Conservation (phyloP, 53 echinoderm and acorn worm species). For the Hippasteria phrygiana region DNA sequence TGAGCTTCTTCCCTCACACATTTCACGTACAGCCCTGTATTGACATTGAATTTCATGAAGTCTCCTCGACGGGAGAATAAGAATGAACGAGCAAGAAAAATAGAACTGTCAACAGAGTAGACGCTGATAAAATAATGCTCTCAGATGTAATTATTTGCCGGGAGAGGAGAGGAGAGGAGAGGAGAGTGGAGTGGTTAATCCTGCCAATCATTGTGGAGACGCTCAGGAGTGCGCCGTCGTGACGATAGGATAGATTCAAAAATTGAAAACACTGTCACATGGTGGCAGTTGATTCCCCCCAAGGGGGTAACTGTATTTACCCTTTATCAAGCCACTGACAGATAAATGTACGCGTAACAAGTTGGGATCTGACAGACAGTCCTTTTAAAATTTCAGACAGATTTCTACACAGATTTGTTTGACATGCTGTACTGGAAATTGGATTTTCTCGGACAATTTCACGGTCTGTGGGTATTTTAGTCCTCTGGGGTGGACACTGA, state of each 20-base stretch:
- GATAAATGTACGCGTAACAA: too few species aligned
- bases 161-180: neutral
- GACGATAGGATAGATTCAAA: neutral
- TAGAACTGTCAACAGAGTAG: neutral
- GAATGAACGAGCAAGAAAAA: neutral
- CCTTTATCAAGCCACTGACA: too few species aligned
- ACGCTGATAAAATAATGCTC: neutral
- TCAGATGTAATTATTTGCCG: slow-evolving; percentile 25
- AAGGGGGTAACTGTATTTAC: too few species aligned
- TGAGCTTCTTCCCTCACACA: slow-evolving; percentile 25
- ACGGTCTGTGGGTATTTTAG: neutral
- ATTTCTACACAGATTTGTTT: neutral
- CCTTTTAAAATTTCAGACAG: too few species aligned
- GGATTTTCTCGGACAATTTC: neutral
- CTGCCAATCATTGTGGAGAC: neutral
- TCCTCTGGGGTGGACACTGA: neutral
- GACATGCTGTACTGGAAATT: neutral
- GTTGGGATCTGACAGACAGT: too few species aligned
- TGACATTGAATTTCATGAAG: slow-evolving; percentile 28
- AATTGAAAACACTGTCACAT: too few species aligned
- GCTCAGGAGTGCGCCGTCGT: neutral
- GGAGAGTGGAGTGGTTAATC: neutral
- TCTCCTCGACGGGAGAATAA: neutral
- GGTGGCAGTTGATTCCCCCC: too few species aligned
- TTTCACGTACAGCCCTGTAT: neutral